These are phyloP conservation scores for Noctua janthina DNA, from an alignment of 2,888 invertebrate genomes.

Conservation along the genomic window DNA sequence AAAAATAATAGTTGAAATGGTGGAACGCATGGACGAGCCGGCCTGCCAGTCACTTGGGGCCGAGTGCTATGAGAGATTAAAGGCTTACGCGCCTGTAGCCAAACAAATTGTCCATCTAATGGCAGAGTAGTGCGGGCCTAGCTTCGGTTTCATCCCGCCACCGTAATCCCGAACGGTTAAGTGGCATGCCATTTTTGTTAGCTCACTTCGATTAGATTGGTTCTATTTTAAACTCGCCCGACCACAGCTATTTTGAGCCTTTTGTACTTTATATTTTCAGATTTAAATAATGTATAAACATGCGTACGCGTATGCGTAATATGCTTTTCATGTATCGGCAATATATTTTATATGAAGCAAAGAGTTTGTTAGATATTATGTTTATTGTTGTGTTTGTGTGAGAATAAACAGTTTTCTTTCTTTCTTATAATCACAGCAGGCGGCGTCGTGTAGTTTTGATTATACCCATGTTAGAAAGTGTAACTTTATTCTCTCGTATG, in stretches of 20 bases:
- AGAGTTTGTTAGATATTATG: too few species aligned
- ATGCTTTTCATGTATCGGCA: background rate
- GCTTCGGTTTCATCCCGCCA: conserved; percentile 71
- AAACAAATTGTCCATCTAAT: conserved; percentile 87
- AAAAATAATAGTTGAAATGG: conserved; percentile 60
- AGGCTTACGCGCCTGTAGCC: conserved; percentile 81
- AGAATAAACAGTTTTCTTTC: too few species aligned
- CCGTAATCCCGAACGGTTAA: conserved; percentile 74
- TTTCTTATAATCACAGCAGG: background rate
- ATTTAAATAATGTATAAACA: conserved; percentile 15
- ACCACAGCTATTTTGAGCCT: conserved; percentile 1
- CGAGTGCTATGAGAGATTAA: conserved; percentile 81
- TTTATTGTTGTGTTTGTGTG: too few species aligned
- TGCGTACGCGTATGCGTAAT: too few species aligned
- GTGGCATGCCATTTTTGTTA: conserved; percentile 72
- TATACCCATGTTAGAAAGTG: background rate
- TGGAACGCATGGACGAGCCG: conserved; percentile 53
- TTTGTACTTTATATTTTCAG: conserved; percentile 2
- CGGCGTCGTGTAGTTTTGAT: background rate
- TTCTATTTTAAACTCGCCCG: conserved; percentile 52
- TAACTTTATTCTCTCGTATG: background rate
- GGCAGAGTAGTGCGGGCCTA: conserved; percentile 76
- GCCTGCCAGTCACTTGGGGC: conserved; percentile 70
- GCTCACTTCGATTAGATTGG: conserved; percentile 67
- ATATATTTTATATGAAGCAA: too few species aligned